Conservation (phyloP, 2,888 invertebrate species). For the Caradrina kadenii region DNA sequence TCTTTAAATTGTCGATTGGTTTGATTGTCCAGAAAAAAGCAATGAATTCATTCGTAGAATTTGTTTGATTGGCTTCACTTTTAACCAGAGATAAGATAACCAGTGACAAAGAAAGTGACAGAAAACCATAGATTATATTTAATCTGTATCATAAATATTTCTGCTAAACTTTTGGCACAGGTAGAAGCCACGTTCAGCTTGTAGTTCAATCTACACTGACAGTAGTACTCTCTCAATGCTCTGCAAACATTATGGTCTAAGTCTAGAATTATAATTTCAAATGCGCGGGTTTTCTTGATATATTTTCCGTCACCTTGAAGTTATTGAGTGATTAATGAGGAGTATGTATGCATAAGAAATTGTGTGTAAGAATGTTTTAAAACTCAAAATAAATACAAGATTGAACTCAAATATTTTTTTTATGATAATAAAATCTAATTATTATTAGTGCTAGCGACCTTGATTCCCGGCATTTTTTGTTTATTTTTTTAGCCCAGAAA, state of each 20-base stretch:
- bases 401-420: no score
- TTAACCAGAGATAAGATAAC: background rate
- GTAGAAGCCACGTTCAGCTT: conserved; percentile 38
- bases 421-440: no score
- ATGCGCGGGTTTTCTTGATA: conserved; percentile 49
- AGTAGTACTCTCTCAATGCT: conserved; percentile 21
- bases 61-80: no score
- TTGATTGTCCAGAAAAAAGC: no score
- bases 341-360: background rate
- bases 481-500: no score
- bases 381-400: background rate
- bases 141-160: conserved; percentile 30
- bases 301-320: conserved; percentile 38
- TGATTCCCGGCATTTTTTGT: no score
- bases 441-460: no score
- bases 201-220: conserved; percentile 45
- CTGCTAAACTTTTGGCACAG: conserved; percentile 42
- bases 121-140: conserved; percentile 31
- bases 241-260: conserved; percentile 34
- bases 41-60: no score
- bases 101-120: conserved; percentile 3
- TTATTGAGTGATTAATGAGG: conserved; percentile 14
- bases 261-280: conserved; percentile 42
- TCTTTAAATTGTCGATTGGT: no score
- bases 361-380: background rate